Conservation (phyloP, 1,140 invertebrate species). For the Charaxes varanes region DNA sequence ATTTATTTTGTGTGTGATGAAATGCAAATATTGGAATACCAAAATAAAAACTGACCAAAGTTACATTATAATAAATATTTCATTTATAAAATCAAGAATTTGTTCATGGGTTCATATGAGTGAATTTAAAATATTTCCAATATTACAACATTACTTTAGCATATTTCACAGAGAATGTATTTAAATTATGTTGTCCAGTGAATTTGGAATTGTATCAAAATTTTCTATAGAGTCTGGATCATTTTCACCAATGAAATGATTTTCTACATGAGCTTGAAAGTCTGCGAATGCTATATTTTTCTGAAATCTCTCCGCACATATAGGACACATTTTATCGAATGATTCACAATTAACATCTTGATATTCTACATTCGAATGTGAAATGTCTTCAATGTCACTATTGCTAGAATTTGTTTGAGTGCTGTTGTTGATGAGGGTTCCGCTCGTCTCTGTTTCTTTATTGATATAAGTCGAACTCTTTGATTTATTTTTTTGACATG, state of each 20-base stretch:
- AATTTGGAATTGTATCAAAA: conserved; percentile 53
- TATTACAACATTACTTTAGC: too few species aligned
- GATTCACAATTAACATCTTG: conserved; percentile 24
- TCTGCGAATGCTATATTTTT: conserved; percentile 60
- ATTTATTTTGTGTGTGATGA: too few species aligned
- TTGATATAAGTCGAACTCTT: conserved; percentile 45
- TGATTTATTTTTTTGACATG: conserved; percentile 41
- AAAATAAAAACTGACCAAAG: too few species aligned
- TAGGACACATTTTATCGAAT: conserved; percentile 72
- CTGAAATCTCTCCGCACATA: conserved; percentile 70
- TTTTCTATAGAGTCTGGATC: conserved; percentile 64
- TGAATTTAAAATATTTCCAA: too few species aligned
- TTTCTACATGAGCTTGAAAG: conserved; percentile 74
- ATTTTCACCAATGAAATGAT: conserved; percentile 70
- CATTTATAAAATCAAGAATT: too few species aligned
- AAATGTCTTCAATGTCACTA: conserved; percentile 34
- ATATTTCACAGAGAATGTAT: too few species aligned
- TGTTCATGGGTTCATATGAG: too few species aligned
- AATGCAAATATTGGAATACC: too few species aligned
- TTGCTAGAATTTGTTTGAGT: conserved; percentile 49
- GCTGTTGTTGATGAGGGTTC: conserved; percentile 51
- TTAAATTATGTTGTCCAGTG: conserved; percentile 48
- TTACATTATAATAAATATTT: too few species aligned
- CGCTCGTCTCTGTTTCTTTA: conserved; percentile 62
- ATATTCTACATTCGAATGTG: conserved; percentile 26